These are phyloP conservation scores for Neostethus bicornis DNA, from an alignment of 2,797 vertebrate species.

Conservation along the genomic window DNA sequence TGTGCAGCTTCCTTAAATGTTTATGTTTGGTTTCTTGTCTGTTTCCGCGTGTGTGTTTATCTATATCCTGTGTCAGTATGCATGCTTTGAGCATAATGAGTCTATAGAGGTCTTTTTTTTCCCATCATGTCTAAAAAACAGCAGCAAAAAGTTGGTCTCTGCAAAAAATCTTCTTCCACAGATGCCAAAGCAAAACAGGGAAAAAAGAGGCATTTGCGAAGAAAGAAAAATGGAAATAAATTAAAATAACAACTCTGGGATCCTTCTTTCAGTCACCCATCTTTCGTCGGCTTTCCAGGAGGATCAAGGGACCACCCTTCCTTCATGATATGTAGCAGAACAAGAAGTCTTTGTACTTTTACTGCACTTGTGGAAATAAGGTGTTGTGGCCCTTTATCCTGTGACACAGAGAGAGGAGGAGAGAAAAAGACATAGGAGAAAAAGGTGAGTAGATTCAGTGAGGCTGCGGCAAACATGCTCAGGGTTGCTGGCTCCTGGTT, in stretches of 20 bases:
- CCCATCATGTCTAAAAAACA: conserved; percentile 83
- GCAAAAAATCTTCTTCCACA: conserved; percentile 82
- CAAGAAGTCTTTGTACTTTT: conserved; percentile 93
- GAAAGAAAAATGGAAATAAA: conserved; percentile 50
- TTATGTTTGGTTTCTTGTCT: conserved; percentile 66
- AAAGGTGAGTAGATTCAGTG: conserved; percentile 70
- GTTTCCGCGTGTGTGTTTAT: conserved; percentile 63
- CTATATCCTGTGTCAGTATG: conserved; percentile 78
- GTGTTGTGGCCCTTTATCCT: conserved; percentile 87
- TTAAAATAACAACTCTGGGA: conserved; percentile 67
- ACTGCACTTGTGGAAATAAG: conserved; percentile 93
- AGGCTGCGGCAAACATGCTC: conserved; percentile 71
- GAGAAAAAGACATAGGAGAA: conserved; percentile 47
- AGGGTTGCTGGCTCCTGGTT: conserved; percentile 73
- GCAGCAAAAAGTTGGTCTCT: conserved; percentile 87
- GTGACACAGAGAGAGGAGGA: conserved; percentile 68
- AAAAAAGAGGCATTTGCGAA: conserved; percentile 78
- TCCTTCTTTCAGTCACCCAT: conserved; percentile 77
- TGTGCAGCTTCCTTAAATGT: conserved; percentile 60
- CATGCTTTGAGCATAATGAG: conserved; percentile 87
- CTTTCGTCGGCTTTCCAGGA: conserved; percentile 77
- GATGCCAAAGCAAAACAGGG: conserved; percentile 78
- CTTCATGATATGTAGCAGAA: conserved; percentile 89
- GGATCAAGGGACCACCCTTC: conserved; percentile 84
- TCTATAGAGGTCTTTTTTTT: conserved; percentile 80